phyloP scores from a whole-genome alignment of 2,888 invertebrate genomes.

The Agrochola circellaris region DNA sequence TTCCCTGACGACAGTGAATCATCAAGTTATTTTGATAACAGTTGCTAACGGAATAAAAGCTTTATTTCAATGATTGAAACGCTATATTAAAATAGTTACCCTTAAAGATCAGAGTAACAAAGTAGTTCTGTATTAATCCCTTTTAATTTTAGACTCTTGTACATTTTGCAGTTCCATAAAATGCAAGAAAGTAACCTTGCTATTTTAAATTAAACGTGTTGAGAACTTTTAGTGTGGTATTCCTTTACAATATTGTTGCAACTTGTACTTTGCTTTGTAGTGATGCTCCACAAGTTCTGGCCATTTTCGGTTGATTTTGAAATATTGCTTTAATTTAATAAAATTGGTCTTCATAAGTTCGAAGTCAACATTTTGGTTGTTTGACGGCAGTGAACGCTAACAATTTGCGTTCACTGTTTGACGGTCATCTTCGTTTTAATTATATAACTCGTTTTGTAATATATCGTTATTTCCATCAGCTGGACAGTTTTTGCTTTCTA shows the following conservation, averaged over 20 bases:
- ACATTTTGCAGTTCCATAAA: conserved; percentile 34
- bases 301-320: neutral
- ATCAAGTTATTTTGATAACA: conserved; percentile 42
- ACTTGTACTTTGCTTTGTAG: neutral
- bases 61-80: conserved; percentile 27
- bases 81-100: conserved; percentile 10
- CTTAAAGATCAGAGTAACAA: conserved; percentile 28
- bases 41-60: conserved; percentile 37
- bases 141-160: conserved; percentile 26
- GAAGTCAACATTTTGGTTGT: neutral
- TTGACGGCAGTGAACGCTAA: too few relatives aligned
- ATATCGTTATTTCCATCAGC: conserved; percentile 1
- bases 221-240: neutral
- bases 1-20: conserved; percentile 41
- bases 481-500: conserved; percentile 5
- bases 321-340: neutral
- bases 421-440: neutral
- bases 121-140: conserved; percentile 37
- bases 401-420: neutral
- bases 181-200: conserved; percentile 40
- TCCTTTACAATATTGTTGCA: conserved; percentile 14
- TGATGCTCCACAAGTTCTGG: neutral
- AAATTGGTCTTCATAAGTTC: neutral
- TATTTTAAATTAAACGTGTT: conserved; percentile 10
- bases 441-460: neutral